Evolutionary conservation across 2,888 invertebrate species (phyloP), one percentile per base, ranked within the genome.

Genomic region (Prenolepis imparis): DNA sequence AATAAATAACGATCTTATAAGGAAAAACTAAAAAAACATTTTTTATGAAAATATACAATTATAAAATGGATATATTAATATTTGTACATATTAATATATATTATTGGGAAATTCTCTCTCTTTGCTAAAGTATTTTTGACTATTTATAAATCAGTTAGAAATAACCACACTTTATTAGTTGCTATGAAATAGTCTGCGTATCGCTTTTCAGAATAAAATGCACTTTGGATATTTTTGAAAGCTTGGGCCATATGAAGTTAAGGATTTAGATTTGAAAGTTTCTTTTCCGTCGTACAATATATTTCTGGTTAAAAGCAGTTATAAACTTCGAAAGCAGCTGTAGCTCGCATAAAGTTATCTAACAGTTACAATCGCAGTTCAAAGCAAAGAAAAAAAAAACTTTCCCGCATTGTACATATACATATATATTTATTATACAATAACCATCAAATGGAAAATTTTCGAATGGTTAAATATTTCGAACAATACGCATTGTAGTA

Each of bases 361-460:
- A 41, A 24, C 9, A 52, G 36, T 52, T 57, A 39, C 4, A 52
- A n/a, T 83, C 15, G 12, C 48, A 74, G 39, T 41, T 78, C 68
- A 9, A 39, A n/a, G 18, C 3, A 67, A 39, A 80, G 52, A 9
- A 1, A 12, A n/a, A 28, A 59, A 59, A 15, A n/a, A n/a, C n/a
- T 12, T 70, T 12, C 0, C 32, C 9, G 21, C 15, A 70, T 28
- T 28, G 28, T 28, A 28, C 28, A 28, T 28, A 28, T 3, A 4
- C 15, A 18, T 11, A 15, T 0, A 70, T 55, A 15, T 68, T 12
- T 12, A 18, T 28, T 32, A 68, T 28, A 18, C 28, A 44, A 5
- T 12, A 15, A 36, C 0, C 36, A 4, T 36, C 0, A 36, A 36
- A 36, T 6, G 36, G 28, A 28, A 28, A 28, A 28, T 28, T 36